These are phyloP conservation scores for Drosophila demipolita DNA, from an alignment of 2,888 invertebrate genomes.

Conservation along the genomic window DNA sequence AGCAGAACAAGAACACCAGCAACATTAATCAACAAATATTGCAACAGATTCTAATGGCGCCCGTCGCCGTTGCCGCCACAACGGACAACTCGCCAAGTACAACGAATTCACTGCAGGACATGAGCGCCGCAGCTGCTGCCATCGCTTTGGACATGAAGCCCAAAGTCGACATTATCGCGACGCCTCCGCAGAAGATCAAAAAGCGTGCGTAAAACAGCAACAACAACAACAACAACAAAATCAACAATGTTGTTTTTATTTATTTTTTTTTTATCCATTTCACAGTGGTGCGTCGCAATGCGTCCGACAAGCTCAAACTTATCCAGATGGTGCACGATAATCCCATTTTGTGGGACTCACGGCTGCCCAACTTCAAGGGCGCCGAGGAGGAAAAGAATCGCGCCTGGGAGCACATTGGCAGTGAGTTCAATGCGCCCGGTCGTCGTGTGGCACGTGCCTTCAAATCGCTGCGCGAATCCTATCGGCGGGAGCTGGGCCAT, in stretches of 20 bases:
- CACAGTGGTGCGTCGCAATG: slow-evolving; percentile 84
- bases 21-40: slow-evolving; percentile 50
- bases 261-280: neutral
- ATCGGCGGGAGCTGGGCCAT: slow-evolving; percentile 83
- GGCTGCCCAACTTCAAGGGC: slow-evolving; percentile 83
- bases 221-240: neutral
- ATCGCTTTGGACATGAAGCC: slow-evolving; percentile 81
- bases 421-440: slow-evolving; percentile 84
- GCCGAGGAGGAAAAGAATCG: slow-evolving; percentile 84
- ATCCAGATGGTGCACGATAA: slow-evolving; percentile 84
- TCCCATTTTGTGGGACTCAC: slow-evolving; percentile 84
- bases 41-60: slow-evolving; percentile 64
- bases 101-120: slow-evolving; percentile 75
- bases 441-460: slow-evolving; percentile 83
- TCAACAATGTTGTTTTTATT: neutral
- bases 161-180: slow-evolving; percentile 53
- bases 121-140: slow-evolving; percentile 81
- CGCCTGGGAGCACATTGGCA: slow-evolving; percentile 83
- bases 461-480: slow-evolving; percentile 83
- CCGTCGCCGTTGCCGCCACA: slow-evolving; percentile 61
- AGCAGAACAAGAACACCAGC: slow-evolving; percentile 25
- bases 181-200: slow-evolving; percentile 72
- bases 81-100: slow-evolving; percentile 61
- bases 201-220: slow-evolving; percentile 62
- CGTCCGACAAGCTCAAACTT: slow-evolving; percentile 83